phyloP scores from a whole-genome alignment of 1,140 invertebrate species.

The Pentalonia nigronervosa region DNA sequence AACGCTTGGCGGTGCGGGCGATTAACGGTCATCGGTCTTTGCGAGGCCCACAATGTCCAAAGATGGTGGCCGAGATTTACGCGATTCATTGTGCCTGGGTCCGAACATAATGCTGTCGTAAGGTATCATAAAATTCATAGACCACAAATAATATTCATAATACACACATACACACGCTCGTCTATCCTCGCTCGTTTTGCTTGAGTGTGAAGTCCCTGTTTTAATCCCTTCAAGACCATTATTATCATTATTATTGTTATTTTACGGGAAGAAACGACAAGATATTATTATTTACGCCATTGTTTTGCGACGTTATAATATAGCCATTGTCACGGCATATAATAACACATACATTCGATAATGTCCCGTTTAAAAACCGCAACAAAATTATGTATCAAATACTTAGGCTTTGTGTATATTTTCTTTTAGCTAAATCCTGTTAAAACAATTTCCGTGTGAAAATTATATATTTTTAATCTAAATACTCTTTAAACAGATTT shows the following conservation, averaged over 20 bases:
- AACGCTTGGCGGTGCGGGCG: neutral
- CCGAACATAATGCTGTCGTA: neutral
- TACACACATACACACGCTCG: neutral
- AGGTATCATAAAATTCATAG: neutral
- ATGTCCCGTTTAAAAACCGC: neutral
- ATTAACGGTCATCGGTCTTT: neutral
- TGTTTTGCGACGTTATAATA: neutral
- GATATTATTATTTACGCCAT: conserved; percentile 6
- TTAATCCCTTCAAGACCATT: neutral
- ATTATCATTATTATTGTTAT: neutral
- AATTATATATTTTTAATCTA: neutral
- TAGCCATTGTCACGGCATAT: neutral
- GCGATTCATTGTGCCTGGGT: neutral
- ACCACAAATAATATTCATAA: too few relatives aligned
- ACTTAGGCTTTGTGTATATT: neutral
- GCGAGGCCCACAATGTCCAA: neutral
- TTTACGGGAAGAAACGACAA: neutral
- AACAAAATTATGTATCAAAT: neutral
- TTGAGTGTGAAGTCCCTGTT: neutral
- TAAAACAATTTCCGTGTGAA: neutral
- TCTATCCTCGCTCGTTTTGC: neutral
- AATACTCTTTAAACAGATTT: neutral
- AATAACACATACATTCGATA: neutral
- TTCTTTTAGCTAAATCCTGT: neutral
- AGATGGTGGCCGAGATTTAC: neutral